A percentile compares a stretch with the other conserved stretches of the same genome.
These are phyloP conservation scores for Mimas tiliae DNA, from an alignment of 2,888 invertebrate species.

Conservation along the genomic window DNA sequence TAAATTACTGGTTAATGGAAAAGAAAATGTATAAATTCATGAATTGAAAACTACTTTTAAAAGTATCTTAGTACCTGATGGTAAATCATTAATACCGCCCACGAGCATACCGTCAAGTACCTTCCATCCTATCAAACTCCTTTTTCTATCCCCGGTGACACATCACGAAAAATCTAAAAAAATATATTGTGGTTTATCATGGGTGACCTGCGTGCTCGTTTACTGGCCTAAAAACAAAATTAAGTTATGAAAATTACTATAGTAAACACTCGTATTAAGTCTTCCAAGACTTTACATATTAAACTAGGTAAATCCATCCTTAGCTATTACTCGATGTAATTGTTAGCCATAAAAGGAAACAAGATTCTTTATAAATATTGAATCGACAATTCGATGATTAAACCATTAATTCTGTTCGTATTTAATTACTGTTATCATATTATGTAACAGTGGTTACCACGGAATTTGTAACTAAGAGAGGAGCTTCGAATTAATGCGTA, in stretches of 20 bases:
- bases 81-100: too few species aligned
- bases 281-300: not conserved
- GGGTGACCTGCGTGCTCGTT: too few species aligned
- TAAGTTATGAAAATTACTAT: too few species aligned
- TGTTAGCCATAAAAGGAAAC: not conserved
- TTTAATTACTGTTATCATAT: conserved; percentile 14
- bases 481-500: conserved; percentile 15
- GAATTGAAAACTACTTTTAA: too few species aligned
- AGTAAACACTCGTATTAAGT: too few species aligned
- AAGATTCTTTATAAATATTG: conserved; percentile 3
- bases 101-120: too few species aligned
- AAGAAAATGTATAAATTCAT: not conserved
- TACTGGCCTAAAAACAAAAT: too few species aligned
- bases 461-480: conserved; percentile 1
- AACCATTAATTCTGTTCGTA: not conserved
- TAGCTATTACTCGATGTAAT: not conserved
- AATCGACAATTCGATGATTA: conserved; percentile 7
- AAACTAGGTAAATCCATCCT: not conserved
- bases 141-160: too few species aligned
- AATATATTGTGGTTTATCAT: too few species aligned
- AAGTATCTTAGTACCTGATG: too few species aligned
- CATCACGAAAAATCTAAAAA: too few species aligned
- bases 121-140: too few species aligned
- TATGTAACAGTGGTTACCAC: conserved; percentile 10
- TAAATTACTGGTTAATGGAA: conserved; percentile 1